phyloP scores from a whole-genome alignment of 2,888 invertebrate species.

The Hybos culiciformis region DNA sequence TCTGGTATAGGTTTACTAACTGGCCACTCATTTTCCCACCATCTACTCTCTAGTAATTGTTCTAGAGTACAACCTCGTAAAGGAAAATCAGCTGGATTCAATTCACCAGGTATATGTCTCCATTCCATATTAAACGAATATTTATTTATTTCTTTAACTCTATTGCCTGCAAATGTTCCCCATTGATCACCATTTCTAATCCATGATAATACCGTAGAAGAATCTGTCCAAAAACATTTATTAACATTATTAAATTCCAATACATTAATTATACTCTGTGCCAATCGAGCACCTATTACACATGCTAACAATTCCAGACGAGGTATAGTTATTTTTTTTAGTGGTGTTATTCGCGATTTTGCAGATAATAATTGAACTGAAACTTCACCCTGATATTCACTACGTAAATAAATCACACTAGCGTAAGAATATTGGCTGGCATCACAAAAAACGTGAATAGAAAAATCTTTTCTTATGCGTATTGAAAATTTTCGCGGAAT shows the following conservation, averaged over 20 bases:
- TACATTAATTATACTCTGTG: conserved; percentile 8
- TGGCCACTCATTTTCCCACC: no score
- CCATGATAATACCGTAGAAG: conserved; percentile 23
- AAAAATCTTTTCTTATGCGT: no score
- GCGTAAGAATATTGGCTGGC: neutral
- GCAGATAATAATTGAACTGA: conserved; percentile 17
- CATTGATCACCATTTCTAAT: no score
- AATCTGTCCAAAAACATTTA: conserved; percentile 21
- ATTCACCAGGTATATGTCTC: conserved; percentile 14
- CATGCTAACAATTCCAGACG: conserved; percentile 22
- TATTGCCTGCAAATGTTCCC: conserved; percentile 13
- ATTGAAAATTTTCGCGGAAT: no score
- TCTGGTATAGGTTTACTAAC: no score
- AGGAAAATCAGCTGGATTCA: conserved; percentile 25
- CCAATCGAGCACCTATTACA: conserved; percentile 17
- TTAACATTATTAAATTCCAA: conserved; percentile 9
- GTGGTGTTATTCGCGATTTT: conserved; percentile 22
- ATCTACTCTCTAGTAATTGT: conserved; percentile 18
- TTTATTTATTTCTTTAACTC: neutral
- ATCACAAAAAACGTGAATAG: conserved; percentile 2
- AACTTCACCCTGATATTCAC: conserved; percentile 9
- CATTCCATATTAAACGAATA: conserved; percentile 17
- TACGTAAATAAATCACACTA: conserved; percentile 14
- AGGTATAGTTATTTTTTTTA: conserved; percentile 20
- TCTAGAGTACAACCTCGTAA: conserved; percentile 21